Evolutionary conservation across 2,797 vertebrate species (phyloP).

Genomic region (Micrastur ruficollis): DNA sequence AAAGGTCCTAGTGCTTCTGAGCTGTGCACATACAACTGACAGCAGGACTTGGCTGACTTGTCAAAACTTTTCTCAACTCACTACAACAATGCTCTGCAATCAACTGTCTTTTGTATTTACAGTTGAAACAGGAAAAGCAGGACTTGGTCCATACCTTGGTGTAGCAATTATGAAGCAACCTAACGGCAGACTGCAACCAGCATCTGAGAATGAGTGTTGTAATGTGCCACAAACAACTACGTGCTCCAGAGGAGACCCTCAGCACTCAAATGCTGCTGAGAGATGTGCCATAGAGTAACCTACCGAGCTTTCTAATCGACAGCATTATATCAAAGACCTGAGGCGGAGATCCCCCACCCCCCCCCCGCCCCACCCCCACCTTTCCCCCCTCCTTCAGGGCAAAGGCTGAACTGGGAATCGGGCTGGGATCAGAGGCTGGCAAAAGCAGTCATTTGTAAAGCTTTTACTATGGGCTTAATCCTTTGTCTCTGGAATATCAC

Average conservation of each 20-base stretch:
- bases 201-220: conserved; percentile 37
- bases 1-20: not conserved
- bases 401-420: not conserved
- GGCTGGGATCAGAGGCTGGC: not conserved
- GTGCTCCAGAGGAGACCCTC: not conserved
- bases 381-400: not conserved
- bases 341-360: not conserved
- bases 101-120: conserved; percentile 31
- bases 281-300: not conserved
- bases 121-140: conserved; percentile 65
- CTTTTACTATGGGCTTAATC: not conserved
- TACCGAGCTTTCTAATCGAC: not conserved
- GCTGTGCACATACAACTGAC: not conserved
- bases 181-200: conserved; percentile 3
- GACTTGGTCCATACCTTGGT: conserved; percentile 50
- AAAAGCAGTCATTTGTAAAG: not conserved
- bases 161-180: conserved; percentile 60
- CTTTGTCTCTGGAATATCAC: not conserved
- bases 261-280: not conserved
- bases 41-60: not conserved
- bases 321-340: not conserved
- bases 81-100: not conserved
- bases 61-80: not conserved
- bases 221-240: not conserved
- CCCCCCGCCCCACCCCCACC: no score